These are phyloP conservation scores for Mustelus asterias DNA, from an alignment of 2,113 vertebrate species.

Conservation along the genomic window DNA sequence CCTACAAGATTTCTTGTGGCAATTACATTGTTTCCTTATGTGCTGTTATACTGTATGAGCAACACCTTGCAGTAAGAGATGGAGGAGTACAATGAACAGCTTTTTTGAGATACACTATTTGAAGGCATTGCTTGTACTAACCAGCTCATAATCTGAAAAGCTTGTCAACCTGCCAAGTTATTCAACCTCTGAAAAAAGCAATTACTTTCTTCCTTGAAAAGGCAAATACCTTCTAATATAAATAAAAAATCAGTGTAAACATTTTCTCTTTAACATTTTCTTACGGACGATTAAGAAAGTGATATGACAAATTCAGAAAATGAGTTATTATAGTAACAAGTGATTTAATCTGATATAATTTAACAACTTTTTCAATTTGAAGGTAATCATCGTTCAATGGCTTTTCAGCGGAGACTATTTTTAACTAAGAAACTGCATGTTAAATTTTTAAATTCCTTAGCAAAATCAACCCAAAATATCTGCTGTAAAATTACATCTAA, in stretches of 20 bases:
- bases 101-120: background rate
- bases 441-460: background rate
- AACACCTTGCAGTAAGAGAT: constrained; percentile 33
- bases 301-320: background rate
- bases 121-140: constrained; percentile 40
- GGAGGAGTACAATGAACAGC: accelerated
- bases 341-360: background rate
- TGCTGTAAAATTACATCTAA: constrained; percentile 41
- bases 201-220: constrained; percentile 41
- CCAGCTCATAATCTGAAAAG: constrained; percentile 30
- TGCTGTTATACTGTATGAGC: constrained; percentile 13
- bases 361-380: constrained; percentile 29
- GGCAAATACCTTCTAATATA: constrained; percentile 42
- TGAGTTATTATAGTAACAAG: background rate
- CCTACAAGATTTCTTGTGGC: constrained; percentile 32
- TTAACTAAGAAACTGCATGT: background rate
- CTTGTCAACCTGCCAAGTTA: constrained; percentile 42
- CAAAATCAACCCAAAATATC: constrained; percentile 16
- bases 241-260: constrained; percentile 39
- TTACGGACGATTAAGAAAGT: background rate
- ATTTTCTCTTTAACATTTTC: constrained; percentile 25
- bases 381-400: background rate
- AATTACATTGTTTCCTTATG: constrained; percentile 26
- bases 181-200: constrained; percentile 47
- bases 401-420: background rate